Conservation (phyloP, 1,140 invertebrate species). For the Idris sp. region DNA sequence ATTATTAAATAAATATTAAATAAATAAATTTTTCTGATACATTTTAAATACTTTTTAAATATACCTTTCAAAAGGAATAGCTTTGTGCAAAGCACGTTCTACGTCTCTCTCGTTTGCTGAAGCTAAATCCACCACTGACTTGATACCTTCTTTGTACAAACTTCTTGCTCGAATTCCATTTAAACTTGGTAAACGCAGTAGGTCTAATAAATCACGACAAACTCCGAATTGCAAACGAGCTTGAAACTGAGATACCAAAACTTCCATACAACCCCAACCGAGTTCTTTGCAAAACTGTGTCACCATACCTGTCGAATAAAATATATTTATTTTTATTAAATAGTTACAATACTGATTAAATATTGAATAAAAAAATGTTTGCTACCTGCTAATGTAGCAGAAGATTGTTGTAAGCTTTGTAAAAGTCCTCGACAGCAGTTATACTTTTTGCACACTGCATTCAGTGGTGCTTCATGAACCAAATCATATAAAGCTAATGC, state of each 20-base stretch:
- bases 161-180: constrained; percentile 91
- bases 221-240: constrained; percentile 96
- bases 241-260: constrained; percentile 95
- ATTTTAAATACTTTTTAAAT: background rate
- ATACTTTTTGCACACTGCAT: constrained; percentile 89
- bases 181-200: constrained; percentile 90
- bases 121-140: constrained; percentile 87
- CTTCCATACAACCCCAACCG: constrained; percentile 94
- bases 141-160: constrained; percentile 91
- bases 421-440: constrained; percentile 91
- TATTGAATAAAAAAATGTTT: background rate
- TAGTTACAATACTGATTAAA: no score
- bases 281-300: constrained; percentile 94
- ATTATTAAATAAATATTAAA: no score
- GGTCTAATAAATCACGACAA: constrained; percentile 92
- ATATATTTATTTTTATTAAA: no score
- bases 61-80: constrained; percentile 89
- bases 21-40: no score
- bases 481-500: constrained; percentile 94
- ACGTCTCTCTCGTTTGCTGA: constrained; percentile 83
- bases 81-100: constrained; percentile 87
- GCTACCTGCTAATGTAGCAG: constrained; percentile 96
- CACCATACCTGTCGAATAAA: constrained; percentile 86
- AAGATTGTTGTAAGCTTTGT: constrained; percentile 95
- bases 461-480: constrained; percentile 92